Percentiles rank a stretch among this genome's conserved stretches.
Evolutionary conservation across 1,140 invertebrate genomes (phyloP).

Genomic region (Arion vulgaris): DNA sequence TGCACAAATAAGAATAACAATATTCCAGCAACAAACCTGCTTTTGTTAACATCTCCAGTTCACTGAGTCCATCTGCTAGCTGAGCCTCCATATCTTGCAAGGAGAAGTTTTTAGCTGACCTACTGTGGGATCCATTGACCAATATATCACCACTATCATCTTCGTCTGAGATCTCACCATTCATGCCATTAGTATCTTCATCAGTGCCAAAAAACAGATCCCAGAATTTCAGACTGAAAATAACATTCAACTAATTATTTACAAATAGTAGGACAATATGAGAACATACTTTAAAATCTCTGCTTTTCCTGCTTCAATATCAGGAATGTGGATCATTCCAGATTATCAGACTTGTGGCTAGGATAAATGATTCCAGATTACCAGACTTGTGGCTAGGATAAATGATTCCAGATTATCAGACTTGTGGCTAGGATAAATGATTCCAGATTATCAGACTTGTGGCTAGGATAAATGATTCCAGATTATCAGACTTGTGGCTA

Average conservation of each 20-base stretch:
- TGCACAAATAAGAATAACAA: background rate
- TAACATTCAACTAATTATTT: background rate
- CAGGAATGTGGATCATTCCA: too few species aligned
- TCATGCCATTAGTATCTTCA: background rate
- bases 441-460: too few species aligned
- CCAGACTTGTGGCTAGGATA: too few species aligned
- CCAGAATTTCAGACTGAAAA: slow-evolving; percentile 22
- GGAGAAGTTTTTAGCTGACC: background rate
- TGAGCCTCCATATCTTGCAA: slow-evolving; percentile 38
- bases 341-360: too few species aligned
- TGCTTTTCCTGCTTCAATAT: too few species aligned
- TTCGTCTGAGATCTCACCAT: background rate
- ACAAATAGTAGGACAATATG: background rate
- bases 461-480: too few species aligned
- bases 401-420: too few species aligned
- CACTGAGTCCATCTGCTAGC: slow-evolving; percentile 58
- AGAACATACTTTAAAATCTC: background rate
- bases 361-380: too few species aligned
- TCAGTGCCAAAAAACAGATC: background rate
- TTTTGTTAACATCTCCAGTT: slow-evolving; percentile 72
- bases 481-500: too few species aligned
- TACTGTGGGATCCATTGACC: background rate
- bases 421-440: too few species aligned
- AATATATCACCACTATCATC: background rate
- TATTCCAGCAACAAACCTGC: slow-evolving; percentile 58